phyloP scores from a whole-genome alignment of 2,888 invertebrate genomes.

The Apodemia hepburni region DNA sequence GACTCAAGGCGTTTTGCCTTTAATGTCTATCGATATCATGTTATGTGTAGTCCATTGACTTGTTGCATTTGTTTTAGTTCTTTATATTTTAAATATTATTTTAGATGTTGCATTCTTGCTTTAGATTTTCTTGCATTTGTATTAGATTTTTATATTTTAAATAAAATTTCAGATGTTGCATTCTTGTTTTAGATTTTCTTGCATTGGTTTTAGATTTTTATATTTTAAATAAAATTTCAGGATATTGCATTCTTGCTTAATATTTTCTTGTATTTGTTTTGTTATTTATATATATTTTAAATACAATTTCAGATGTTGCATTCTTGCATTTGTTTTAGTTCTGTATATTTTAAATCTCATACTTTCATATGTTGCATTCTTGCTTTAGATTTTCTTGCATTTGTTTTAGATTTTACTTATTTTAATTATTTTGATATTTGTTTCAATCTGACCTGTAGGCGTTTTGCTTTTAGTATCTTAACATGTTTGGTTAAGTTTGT shows the following conservation, averaged over 20 bases:
- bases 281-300: too few relatives aligned
- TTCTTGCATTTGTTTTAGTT: too few relatives aligned
- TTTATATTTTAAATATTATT: neutral
- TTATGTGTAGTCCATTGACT: constrained; percentile 1
- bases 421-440: too few relatives aligned
- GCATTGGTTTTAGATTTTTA: neutral
- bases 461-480: too few relatives aligned
- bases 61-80: neutral
- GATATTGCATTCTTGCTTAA: neutral
- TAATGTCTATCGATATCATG: constrained; percentile 22
- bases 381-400: too few relatives aligned
- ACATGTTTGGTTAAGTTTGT: too few relatives aligned
- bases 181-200: neutral
- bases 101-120: neutral
- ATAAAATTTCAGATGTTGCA: neutral
- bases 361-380: too few relatives aligned
- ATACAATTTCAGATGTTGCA: too few relatives aligned
- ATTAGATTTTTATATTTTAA: neutral
- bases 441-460: too few relatives aligned
- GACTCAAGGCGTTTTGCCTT: constrained; percentile 44
- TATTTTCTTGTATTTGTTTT: neutral
- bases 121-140: neutral
- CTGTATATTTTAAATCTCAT: too few relatives aligned
- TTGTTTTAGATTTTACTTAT: too few relatives aligned
- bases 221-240: neutral